Base-by-base conservation (phyloP, 2,797 vertebrate species). In the Alfaro cultratus region DNA sequence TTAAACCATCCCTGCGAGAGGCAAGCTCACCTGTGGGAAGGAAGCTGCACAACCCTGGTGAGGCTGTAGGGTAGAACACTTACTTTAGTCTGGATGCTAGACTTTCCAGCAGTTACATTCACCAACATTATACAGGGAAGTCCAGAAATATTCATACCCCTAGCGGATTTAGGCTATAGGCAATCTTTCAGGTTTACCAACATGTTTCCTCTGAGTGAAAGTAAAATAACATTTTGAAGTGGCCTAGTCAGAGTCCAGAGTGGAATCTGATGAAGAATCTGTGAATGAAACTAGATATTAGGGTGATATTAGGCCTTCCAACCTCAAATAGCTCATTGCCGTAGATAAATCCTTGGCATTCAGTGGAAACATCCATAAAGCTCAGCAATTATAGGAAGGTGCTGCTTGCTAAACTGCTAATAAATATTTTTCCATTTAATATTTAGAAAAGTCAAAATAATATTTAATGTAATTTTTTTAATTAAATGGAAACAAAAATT, bases 31-130 rank as follows among this genome's bases (percentile, higher is more conserved):
- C 86, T 45, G 76, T 55, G 34, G 82, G 49, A 21, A 53, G 76
- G 53, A 90, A 86, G 81, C 87, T 80, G 1, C 80, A 41, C 77
- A 85, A 79, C 9, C 82, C 77, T 73, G 95, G 94, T 95, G 79
- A 94, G 93, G 71, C 51, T 29, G 6, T 12, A 72, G 26, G 26
- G 3, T 9, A 18, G 26, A 72, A 46, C 26, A 45, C 13, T 29
- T 29, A 18, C 26, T 29, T 46, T 43, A 45, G 39, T n/a, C 67
- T 70, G 23, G 26, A 43, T 45, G 67, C 26, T 70, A n/a, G 39
- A 70, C 34, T 67, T 36, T 41, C 21, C 10, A 23, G 16, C 16
- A 36, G 64, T n/a, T n/a, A 70, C 41, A 46, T 31, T 45, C 29
- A 15, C 41, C 13, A 9, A 72, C 13, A 16, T n/a, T 43, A 71